Percentiles rank a stretch among this genome's conserved stretches.
Conservation (phyloP, 2,888 invertebrate genomes). For the Perizoma flavofasciatum region DNA sequence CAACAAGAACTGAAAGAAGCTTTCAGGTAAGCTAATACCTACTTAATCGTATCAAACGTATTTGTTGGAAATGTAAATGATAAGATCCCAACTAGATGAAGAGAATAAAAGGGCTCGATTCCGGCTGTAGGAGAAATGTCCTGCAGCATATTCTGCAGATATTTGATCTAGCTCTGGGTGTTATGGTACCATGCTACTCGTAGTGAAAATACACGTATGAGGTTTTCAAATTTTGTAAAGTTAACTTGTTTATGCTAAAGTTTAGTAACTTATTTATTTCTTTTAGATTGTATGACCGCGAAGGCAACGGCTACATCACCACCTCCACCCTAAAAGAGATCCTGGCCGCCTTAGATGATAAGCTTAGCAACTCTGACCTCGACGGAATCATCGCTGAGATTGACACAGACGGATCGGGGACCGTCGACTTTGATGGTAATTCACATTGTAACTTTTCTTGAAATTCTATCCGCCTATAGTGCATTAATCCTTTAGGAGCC, state of each 20-base stretch:
- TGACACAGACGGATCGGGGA: constrained; percentile 98
- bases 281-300: constrained; percentile 94
- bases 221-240: too few species aligned
- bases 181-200: too few species aligned
- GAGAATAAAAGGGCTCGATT: too few species aligned
- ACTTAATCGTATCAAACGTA: background rate
- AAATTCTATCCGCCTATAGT: too few species aligned
- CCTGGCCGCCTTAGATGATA: constrained; percentile 95
- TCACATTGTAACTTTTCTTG: constrained; percentile 1
- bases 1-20: constrained; percentile 99
- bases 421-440: constrained; percentile 98
- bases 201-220: too few species aligned
- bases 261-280: background rate
- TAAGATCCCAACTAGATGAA: too few species aligned
- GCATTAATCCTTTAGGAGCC: too few species aligned
- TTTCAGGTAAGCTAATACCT: constrained; percentile 85
- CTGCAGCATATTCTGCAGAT: too few species aligned
- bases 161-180: too few species aligned
- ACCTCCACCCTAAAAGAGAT: constrained; percentile 96
- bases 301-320: constrained; percentile 97
- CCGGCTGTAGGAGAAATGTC: too few species aligned
- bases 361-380: constrained; percentile 94
- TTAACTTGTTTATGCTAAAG: too few species aligned
- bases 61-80: too few species aligned
- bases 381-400: constrained; percentile 99